Evolutionary conservation across 1,140 invertebrate genomes (phyloP), one percentile per base, ranked within the genome.

Genomic region (Hypsibius dujardini): DNA sequence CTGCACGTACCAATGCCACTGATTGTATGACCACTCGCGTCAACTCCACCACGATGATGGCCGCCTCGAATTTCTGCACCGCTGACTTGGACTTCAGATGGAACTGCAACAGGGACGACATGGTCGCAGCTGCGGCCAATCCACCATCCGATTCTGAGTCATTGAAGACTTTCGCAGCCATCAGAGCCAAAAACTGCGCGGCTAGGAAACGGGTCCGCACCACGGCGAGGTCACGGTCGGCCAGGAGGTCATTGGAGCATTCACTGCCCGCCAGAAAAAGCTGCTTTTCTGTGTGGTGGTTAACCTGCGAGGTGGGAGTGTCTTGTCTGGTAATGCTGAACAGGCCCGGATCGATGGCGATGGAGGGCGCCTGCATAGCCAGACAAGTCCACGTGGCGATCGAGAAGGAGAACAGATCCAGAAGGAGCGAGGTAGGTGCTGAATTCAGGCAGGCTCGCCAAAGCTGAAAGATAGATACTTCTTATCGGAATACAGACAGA

Each of bases 311-410:
- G n/a, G n/a, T n/a, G n/a, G n/a, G n/a, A n/a, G n/a, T n/a, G n/a
- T n/a, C n/a, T n/a, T n/a, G n/a, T n/a, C n/a, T 78, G 14, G 77
- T 76, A 60, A 77, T 75, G 42, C 79, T 75, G 14, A 94, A 78
- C 60, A 87, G 81, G 2, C 79, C 81, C 0, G 85, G 79, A 77
- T 95, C 91, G 75, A 92, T 89, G 3, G 92, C 85, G 60, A 92
- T 79, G 71, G 87, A 84, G 1, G 88, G 83, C 1, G 90, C 89
- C 78, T 95, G 91, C 92, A 96, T 96, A n/a, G 89, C 86, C 14
- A 96, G 83, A 76, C 90, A 95, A n/a, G 96, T 83, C 93, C 93
- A 97, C 1, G 86, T 85, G n/a, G 88, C 87, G 15, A 95, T 84
- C 77, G 86, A 85, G 0, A 90, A 91, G 77, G 89, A 91, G 14